Conservation (phyloP, 2,113 vertebrate species). For the Solenodon paradoxus region DNA sequence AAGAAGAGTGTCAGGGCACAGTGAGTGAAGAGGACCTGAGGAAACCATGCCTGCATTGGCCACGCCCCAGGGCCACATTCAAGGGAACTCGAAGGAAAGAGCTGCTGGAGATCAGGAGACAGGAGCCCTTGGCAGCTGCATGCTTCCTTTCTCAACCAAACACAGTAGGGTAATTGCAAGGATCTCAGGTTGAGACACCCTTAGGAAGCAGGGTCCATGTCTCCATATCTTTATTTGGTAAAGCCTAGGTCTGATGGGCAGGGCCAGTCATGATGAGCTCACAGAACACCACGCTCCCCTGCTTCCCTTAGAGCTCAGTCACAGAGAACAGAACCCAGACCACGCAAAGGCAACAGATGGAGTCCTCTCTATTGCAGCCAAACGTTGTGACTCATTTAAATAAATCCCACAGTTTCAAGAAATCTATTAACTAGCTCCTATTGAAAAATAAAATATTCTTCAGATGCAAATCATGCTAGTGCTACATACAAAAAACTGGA, state of each 20-base stretch:
- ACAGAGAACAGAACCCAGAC: constrained; percentile 52
- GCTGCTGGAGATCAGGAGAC: too few relatives aligned
- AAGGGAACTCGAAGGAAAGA: too few relatives aligned
- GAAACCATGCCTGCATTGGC: background rate
- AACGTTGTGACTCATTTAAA: constrained; percentile 74
- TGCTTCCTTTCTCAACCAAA: background rate
- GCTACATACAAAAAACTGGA: background rate
- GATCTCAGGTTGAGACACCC: background rate
- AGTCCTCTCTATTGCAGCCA: constrained; percentile 70
- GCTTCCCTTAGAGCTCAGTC: constrained; percentile 40
- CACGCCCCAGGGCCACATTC: too few relatives aligned
- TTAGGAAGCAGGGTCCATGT: background rate
- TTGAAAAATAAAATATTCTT: constrained; percentile 63
- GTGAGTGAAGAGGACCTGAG: background rate
- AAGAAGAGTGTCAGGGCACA: background rate
- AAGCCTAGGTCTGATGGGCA: background rate
- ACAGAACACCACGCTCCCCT: constrained; percentile 47
- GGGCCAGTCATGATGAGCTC: background rate
- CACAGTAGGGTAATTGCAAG: background rate
- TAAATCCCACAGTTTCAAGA: constrained; percentile 61
- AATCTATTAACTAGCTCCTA: constrained; percentile 59
- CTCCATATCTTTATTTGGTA: background rate
- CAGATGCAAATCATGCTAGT: constrained; percentile 37
- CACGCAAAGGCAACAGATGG: constrained; percentile 75
- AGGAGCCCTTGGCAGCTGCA: background rate